These are phyloP conservation scores for Acrobeloides nanus DNA, from an alignment of 2,888 invertebrate genomes.

Conservation along the genomic window DNA sequence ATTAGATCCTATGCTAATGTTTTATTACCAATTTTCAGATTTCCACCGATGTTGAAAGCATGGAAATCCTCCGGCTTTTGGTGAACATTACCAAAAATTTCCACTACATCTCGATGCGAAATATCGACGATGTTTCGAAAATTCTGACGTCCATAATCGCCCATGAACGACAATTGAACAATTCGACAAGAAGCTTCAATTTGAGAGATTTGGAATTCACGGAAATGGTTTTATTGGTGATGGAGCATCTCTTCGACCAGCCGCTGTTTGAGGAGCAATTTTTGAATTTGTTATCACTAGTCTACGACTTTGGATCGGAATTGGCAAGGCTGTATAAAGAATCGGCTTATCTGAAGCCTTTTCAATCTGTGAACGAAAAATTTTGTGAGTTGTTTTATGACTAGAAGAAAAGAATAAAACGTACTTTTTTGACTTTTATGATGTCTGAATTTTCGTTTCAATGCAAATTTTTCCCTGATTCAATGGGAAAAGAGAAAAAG, in stretches of 20 bases:
- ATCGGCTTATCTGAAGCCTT: constrained; percentile 18
- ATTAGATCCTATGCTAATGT: too few relatives aligned
- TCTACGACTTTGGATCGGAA: constrained; percentile 32
- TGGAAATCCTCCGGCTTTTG: constrained; percentile 5
- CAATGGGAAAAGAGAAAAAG: too few relatives aligned
- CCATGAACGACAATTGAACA: too few relatives aligned
- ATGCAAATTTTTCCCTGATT: too few relatives aligned
- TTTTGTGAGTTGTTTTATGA: too few relatives aligned
- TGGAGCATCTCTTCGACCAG: constrained; percentile 15
- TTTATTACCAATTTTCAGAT: too few relatives aligned
- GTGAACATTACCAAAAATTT: constrained; percentile 9
- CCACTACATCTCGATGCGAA: constrained; percentile 11
- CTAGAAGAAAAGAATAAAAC: too few relatives aligned
- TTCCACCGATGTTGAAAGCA: constrained; percentile 8
- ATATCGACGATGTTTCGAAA: constrained; percentile 17
- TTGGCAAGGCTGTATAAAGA: constrained; percentile 21
- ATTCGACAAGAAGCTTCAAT: background rate
- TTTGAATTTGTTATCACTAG: constrained; percentile 17
- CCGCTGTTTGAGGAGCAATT: constrained; percentile 23
- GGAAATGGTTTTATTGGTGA: constrained; percentile 12
- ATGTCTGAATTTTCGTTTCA: too few relatives aligned
- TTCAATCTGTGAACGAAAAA: constrained; percentile 24
- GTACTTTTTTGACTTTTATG: too few relatives aligned
- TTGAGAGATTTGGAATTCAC: constrained; percentile 21
- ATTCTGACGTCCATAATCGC: constrained; percentile 8